Percentiles rank a stretch among this genome's conserved stretches.
phyloP scores from a whole-genome alignment of 2,113 vertebrate species.

The Dicerorhinus sumatrensis region DNA sequence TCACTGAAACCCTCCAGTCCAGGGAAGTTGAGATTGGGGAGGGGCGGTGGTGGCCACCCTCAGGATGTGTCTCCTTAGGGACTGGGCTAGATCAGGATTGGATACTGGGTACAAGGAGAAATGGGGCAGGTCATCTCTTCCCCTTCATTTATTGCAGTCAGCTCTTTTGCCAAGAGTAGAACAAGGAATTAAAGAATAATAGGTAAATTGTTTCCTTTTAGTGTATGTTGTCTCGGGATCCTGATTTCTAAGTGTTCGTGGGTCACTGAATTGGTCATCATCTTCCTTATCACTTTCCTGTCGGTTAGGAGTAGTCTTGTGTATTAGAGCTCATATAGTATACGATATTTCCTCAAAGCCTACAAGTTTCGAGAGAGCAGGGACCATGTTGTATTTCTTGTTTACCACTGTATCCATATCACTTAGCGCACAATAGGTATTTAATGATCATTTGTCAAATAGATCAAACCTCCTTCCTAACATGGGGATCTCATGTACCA shows the following conservation, averaged over 20 bases:
- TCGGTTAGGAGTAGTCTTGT: neutral
- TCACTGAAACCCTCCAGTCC: neutral
- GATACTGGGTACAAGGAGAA: neutral
- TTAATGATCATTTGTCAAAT: constrained; percentile 3
- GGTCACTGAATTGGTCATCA: neutral
- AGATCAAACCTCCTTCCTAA: constrained; percentile 16
- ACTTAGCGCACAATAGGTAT: neutral
- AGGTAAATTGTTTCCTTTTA: neutral
- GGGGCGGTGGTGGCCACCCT: neutral
- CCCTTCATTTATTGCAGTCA: neutral
- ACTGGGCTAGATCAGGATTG: neutral
- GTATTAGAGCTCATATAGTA: neutral
- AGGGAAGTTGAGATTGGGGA: neutral
- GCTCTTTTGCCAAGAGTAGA: neutral
- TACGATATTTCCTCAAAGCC: neutral
- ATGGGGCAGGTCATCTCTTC: neutral
- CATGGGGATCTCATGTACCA: neutral
- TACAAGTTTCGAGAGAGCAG: neutral
- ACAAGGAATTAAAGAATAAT: neutral
- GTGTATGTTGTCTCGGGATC: neutral
- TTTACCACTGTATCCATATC: neutral
- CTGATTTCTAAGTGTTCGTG: neutral
- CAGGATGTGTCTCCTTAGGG: neutral
- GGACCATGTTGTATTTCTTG: neutral
- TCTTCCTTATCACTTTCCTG: neutral